Evolutionary conservation across 2,113 vertebrate species (phyloP).

Genomic region (Pseudopodoces humilis): DNA sequence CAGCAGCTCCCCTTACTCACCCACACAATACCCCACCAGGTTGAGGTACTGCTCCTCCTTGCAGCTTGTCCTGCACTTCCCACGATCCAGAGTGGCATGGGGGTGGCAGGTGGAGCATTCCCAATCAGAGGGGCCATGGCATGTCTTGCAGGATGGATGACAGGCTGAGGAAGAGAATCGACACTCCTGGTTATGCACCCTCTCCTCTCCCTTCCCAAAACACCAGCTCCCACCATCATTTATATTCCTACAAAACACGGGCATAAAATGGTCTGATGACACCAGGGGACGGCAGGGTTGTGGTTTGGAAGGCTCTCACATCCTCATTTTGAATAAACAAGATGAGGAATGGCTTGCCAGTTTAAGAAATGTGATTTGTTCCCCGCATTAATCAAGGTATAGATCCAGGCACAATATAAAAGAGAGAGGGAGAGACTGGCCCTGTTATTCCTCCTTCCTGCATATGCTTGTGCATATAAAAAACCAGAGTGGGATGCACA

Average conservation of each 20-base stretch:
- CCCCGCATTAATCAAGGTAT: background rate
- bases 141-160: constrained; percentile 81
- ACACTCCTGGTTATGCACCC: background rate
- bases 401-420: background rate
- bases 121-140: constrained; percentile 70
- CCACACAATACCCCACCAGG: constrained; percentile 78
- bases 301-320: background rate
- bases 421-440: background rate
- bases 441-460: background rate
- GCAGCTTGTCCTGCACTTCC: constrained; percentile 78
- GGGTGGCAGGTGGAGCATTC: constrained; percentile 81
- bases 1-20: constrained; percentile 66
- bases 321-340: background rate
- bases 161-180: constrained; percentile 68
- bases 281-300: background rate
- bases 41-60: constrained; percentile 79
- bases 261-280: background rate
- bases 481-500: background rate
- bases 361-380: background rate
- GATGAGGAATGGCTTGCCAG: background rate
- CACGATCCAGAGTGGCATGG: constrained; percentile 48
- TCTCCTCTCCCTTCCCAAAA: background rate
- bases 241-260: background rate
- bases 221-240: background rate
- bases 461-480: background rate